phyloP scores from a whole-genome alignment of 2,113 vertebrate species.

The Corythoichthys intestinalis region DNA sequence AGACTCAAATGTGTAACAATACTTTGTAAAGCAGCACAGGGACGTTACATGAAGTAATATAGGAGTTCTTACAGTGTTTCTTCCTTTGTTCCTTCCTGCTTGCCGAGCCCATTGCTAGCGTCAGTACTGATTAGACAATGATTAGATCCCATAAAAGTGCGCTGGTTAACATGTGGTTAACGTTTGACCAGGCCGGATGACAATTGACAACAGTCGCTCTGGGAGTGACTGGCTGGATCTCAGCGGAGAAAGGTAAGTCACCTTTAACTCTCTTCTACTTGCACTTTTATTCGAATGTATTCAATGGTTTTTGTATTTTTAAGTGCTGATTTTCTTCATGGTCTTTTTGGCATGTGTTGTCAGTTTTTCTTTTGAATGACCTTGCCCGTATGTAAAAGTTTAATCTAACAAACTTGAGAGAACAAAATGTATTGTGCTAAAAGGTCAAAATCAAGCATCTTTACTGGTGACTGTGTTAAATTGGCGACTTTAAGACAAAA shows the following conservation, averaged over 20 bases:
- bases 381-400: neutral
- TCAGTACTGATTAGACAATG: conserved; percentile 69
- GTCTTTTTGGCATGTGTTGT: neutral
- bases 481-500: conserved; percentile 14
- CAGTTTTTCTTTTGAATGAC: neutral
- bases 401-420: neutral
- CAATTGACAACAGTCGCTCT: conserved; percentile 21
- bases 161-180: conserved; percentile 63
- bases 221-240: conserved; percentile 41
- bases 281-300: neutral
- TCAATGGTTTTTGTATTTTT: conserved; percentile 1
- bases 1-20: neutral
- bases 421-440: neutral
- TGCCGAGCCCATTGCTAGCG: conserved; percentile 16
- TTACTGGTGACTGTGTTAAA: neutral
- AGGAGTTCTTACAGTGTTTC: conserved; percentile 5
- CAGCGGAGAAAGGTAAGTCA: conserved; percentile 55
- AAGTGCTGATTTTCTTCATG: neutral
- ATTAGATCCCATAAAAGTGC: conserved; percentile 74
- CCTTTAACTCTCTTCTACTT: neutral
- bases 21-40: neutral
- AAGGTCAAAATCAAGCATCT: neutral
- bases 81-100: conserved; percentile 36
- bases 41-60: neutral
- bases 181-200: conserved; percentile 61